Percentiles rank a stretch among this genome's conserved stretches.
These are phyloP conservation scores for Dione vanillae DNA, from an alignment of 2,888 invertebrate species.

Conservation along the genomic window DNA sequence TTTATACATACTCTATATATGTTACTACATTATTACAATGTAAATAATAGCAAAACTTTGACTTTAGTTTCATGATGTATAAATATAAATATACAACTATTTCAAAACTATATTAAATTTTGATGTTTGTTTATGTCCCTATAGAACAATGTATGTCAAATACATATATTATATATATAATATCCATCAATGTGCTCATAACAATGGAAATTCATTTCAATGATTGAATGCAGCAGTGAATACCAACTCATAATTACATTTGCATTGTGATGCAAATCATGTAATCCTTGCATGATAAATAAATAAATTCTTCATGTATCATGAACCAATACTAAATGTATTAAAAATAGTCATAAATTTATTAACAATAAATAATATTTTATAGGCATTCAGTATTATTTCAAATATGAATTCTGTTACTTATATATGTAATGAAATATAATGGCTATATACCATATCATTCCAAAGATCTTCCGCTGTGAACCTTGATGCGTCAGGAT, in stretches of 20 bases:
- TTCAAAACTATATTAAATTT: background rate
- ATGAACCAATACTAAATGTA: slow-evolving; percentile 22
- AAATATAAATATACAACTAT: too few species aligned
- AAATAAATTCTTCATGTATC: background rate
- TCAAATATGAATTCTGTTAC: slow-evolving; percentile 6
- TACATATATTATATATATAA: background rate
- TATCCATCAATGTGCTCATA: background rate
- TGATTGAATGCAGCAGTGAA: background rate
- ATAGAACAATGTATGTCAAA: background rate
- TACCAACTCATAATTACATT: background rate
- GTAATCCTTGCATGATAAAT: background rate
- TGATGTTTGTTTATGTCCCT: background rate
- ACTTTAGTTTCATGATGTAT: too few species aligned
- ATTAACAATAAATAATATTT: background rate
- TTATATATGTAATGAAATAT: slow-evolving; percentile 38
- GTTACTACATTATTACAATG: too few species aligned
- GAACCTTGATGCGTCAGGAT: slow-evolving; percentile 60
- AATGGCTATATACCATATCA: slow-evolving; percentile 78
- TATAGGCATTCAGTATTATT: slow-evolving; percentile 18
- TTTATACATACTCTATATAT: too few species aligned
- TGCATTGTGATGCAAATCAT: background rate
- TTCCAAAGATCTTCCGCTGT: slow-evolving; percentile 75
- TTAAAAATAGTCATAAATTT: background rate
- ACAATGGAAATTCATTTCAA: background rate
- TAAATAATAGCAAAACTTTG: too few species aligned